These are phyloP conservation scores for Parasteatoda lunata DNA, from an alignment of 2,888 invertebrate species.

Conservation along the genomic window DNA sequence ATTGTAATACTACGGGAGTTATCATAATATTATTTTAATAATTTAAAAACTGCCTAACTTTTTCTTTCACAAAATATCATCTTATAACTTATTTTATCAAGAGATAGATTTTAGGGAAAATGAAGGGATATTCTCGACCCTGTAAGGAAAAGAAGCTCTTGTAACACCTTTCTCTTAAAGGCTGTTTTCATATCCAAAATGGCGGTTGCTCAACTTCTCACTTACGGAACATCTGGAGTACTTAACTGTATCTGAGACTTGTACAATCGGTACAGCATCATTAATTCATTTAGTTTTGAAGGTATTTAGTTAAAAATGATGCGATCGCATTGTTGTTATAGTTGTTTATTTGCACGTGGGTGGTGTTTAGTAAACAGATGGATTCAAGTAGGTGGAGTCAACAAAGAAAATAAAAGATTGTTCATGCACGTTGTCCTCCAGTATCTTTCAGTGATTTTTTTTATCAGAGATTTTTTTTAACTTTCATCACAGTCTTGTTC, in stretches of 20 bases:
- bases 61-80: too few relatives aligned
- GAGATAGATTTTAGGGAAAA: slow-evolving; percentile 1
- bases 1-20: too few relatives aligned
- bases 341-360: slow-evolving; percentile 39
- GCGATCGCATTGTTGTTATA: neutral
- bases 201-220: slow-evolving; percentile 25
- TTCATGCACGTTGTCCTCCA: slow-evolving; percentile 51
- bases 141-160: slow-evolving; percentile 13
- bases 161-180: slow-evolving; percentile 7
- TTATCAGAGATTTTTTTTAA: slow-evolving; percentile 12
- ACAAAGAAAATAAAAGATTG: slow-evolving; percentile 49
- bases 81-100: too few relatives aligned
- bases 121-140: neutral
- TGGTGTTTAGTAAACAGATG: slow-evolving; percentile 65
- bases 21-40: too few relatives aligned
- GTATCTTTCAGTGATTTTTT: slow-evolving; percentile 16
- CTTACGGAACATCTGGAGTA: slow-evolving; percentile 23
- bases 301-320: neutral
- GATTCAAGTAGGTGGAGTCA: slow-evolving; percentile 47
- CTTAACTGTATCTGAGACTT: neutral
- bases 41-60: too few relatives aligned
- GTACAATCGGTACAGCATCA: neutral
- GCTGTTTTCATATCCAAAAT: slow-evolving; percentile 25
- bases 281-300: slow-evolving; percentile 12
- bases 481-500: neutral